Conservation (phyloP, 2,888 invertebrate genomes). For the Eutolmus rufibarbis region DNA sequence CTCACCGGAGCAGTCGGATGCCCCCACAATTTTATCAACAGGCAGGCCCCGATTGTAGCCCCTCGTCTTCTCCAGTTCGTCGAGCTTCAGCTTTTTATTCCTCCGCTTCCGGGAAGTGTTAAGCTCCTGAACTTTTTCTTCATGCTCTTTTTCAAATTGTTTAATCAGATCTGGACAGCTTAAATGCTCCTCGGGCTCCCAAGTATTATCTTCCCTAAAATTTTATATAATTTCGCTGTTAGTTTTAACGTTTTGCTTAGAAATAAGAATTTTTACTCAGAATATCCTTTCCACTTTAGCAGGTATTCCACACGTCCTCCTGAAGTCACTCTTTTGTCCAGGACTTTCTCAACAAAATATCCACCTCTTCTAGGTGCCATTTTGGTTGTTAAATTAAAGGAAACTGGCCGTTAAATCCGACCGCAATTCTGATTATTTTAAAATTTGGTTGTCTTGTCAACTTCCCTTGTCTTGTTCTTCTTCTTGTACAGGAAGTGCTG, state of each 20-base stretch:
- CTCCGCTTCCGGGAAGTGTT: not conserved
- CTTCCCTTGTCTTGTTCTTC: not conserved
- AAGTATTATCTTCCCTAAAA: constrained; percentile 84
- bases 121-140: constrained; percentile 63
- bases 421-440: not conserved
- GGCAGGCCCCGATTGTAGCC: constrained; percentile 82
- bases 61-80: constrained; percentile 70
- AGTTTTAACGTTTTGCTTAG: not conserved
- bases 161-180: constrained; percentile 89
- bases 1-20: constrained; percentile 87
- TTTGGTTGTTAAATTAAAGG: not conserved
- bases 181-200: constrained; percentile 94
- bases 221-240: not conserved
- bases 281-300: constrained; percentile 82
- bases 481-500: not conserved
- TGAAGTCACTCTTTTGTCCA: constrained; percentile 76
- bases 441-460: not conserved
- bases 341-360: constrained; percentile 89
- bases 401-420: not conserved
- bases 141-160: constrained; percentile 81
- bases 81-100: constrained; percentile 63
- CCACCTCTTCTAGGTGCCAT: constrained; percentile 62
- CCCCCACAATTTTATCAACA: constrained; percentile 88
- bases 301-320: constrained; percentile 77
- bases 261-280: constrained; percentile 65